A percentile compares a stretch with the other conserved stretches of the same genome.
These are phyloP conservation scores for Anarhynchus alexandrinus DNA, from an alignment of 2,113 vertebrate species.

Conservation along the genomic window DNA sequence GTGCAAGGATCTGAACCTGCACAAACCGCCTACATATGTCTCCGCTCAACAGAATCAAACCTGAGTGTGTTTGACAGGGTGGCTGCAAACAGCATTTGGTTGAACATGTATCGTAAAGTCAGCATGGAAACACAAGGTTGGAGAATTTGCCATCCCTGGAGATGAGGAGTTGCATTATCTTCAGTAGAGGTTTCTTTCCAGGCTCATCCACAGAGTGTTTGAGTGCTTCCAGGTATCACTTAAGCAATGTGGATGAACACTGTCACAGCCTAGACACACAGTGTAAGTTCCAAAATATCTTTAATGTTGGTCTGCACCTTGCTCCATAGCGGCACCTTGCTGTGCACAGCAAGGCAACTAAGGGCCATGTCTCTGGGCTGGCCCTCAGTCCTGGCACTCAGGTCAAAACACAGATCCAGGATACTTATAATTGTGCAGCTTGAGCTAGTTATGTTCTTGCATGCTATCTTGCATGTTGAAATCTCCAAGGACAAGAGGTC, in stretches of 20 bases:
- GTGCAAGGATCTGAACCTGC: neutral
- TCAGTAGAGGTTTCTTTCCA: neutral
- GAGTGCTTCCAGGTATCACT: neutral
- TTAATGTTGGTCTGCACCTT: neutral
- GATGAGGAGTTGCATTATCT: neutral
- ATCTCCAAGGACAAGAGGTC: neutral
- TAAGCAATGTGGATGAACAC: neutral
- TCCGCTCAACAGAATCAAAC: neutral
- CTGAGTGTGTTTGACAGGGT: neutral
- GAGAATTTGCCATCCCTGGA: neutral
- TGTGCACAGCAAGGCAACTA: neutral
- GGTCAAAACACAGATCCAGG: neutral
- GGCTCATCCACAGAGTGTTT: neutral
- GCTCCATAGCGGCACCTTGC: neutral
- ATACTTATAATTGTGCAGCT: neutral
- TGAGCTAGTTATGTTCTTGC: neutral
- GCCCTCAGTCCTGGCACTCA: neutral
- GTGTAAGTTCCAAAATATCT: neutral
- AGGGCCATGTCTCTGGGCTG: neutral
- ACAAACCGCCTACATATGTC: neutral
- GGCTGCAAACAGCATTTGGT: neutral
- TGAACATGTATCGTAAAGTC: neutral
- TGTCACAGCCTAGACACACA: neutral
- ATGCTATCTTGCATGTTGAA: neutral
- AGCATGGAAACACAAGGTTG: neutral